Base-by-base conservation (phyloP, 2,888 invertebrate species). In the Eristalis intricaria region DNA sequence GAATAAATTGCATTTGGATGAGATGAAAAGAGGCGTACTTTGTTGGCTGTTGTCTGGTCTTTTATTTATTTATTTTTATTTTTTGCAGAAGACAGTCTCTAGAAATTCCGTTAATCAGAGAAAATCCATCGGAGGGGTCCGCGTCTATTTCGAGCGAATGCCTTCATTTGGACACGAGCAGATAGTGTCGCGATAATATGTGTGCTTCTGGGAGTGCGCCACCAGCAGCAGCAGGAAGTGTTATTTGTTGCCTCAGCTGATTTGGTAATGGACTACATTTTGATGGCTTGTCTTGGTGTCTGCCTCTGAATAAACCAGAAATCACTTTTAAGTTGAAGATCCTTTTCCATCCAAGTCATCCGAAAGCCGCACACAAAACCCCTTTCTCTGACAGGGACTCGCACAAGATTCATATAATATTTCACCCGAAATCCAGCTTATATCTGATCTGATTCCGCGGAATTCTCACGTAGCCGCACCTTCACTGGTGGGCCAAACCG, bases 1-100 rank as follows among this genome's bases (percentile, higher is more conserved):
- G 74, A 79, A 84, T 78, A 70, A 64, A 84, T 79, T 84, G 75
- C 74, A 84, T 65, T 84, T 81, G 81, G 73, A 85, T 76, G 71
- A 71, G 71, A 68, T 81, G 73, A 68, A 64, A 71, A 75, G 70
- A 75, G 40, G 66, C 8, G 50, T 50, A 19, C 50, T 50, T 50
- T 50, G 50, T 50, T 19, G 50, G 50, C 19, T 50, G n/a, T 19
- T 50, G 19, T 8, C n/a, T 43, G 66, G 22, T 29, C 11, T 38
- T 66, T 71, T n/a, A 50, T 38, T n/a, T n/a, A n/a, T n/a, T n/a
- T n/a, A n/a, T n/a, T n/a, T n/a, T n/a, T n/a, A n/a, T n/a, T n/a
- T n/a, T 50, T 63, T 58, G 75, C 64, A 26, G 4, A 40, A 23
- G n/a, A 74, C 26, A 56, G 71, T 81, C 63, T 73, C 63, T 23